A percentile compares a stretch with the other conserved stretches of the same genome.
phyloP scores from a whole-genome alignment of 2,797 vertebrate genomes.

The Pangasius sanitwongsei region DNA sequence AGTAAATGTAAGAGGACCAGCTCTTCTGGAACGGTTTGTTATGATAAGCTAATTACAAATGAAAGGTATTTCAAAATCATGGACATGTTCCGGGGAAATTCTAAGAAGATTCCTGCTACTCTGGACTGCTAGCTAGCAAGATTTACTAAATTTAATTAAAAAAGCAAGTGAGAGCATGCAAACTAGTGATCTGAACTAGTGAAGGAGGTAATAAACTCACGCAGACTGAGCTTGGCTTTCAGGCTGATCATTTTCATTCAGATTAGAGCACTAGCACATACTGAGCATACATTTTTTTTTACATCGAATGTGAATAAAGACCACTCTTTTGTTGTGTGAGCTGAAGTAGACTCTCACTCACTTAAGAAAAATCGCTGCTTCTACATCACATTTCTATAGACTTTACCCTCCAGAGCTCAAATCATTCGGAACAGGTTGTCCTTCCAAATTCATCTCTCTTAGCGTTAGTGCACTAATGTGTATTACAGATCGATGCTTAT shows the following conservation, averaged over 20 bases:
- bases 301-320: background rate
- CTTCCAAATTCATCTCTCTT: background rate
- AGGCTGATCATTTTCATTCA: background rate
- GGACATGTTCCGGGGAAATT: background rate
- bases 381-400: background rate
- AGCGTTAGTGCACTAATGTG: background rate
- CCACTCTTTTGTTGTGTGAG: background rate
- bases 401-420: background rate
- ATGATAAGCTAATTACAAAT: background rate
- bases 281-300: too few species aligned
- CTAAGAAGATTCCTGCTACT: background rate
- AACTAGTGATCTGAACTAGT: background rate
- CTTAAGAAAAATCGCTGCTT: background rate
- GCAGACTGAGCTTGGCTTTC: background rate
- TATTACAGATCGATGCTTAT: constrained; percentile 7
- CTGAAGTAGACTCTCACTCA: background rate
- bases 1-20: background rate
- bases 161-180: background rate
- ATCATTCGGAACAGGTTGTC: background rate
- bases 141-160: background rate
- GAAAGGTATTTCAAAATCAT: background rate
- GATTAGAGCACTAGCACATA: background rate
- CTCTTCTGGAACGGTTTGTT: background rate
- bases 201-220: background rate
- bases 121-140: background rate